phyloP scores from a whole-genome alignment of 2,888 invertebrate genomes.

The Galerucella calmariensis region DNA sequence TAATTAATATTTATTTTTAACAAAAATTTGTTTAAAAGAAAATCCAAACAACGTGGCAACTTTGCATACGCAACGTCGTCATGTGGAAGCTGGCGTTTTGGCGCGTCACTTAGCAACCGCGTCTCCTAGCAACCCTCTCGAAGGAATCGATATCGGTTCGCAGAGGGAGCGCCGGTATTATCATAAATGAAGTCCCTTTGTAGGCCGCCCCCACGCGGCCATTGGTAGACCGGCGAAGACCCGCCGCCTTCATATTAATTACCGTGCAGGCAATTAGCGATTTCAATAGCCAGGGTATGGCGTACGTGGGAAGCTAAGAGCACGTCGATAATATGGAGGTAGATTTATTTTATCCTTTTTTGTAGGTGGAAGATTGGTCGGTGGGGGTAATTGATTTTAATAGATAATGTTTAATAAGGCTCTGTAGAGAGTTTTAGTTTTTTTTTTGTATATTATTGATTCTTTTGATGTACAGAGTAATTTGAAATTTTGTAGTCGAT shows the following conservation, averaged over 20 bases:
- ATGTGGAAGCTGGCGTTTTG: constrained; percentile 30
- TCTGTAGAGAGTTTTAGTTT: background rate
- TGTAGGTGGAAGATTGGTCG: background rate
- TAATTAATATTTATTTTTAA: background rate
- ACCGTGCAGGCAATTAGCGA: constrained; percentile 3
- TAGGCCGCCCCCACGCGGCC: constrained; percentile 10
- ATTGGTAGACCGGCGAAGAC: constrained; percentile 6
- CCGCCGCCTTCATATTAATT: constrained; percentile 14
- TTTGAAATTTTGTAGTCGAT: too few species aligned
- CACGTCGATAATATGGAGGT: background rate
- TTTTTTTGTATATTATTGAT: background rate
- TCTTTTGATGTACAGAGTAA: too few species aligned
- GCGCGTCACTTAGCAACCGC: constrained; percentile 39
- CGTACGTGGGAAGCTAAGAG: constrained; percentile 13
- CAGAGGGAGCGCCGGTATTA: constrained; percentile 26
- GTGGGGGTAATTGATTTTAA: background rate
- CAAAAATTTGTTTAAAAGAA: background rate
- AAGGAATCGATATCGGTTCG: constrained; percentile 41
- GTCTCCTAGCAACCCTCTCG: constrained; percentile 42
- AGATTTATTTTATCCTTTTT: background rate
- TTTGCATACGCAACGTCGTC: constrained; percentile 3
- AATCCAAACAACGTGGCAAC: background rate
- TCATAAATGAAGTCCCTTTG: constrained; percentile 14
- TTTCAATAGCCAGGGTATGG: constrained; percentile 6
- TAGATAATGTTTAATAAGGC: background rate